These are phyloP conservation scores for Charadrius vociferus DNA, from an alignment of 2,113 vertebrate species.

Conservation along the genomic window DNA sequence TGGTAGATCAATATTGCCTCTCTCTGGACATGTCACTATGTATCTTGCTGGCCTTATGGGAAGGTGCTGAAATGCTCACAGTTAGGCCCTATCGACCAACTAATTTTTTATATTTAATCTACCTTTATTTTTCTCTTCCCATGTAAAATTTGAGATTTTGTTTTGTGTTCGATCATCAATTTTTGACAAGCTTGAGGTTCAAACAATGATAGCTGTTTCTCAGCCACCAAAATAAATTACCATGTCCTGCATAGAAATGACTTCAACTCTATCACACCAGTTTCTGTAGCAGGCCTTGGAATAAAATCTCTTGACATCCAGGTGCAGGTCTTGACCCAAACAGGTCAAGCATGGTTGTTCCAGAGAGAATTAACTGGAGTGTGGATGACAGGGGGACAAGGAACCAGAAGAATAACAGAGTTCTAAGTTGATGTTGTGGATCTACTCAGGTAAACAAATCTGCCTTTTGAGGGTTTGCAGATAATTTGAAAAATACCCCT, in stretches of 20 bases:
- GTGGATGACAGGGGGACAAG: neutral
- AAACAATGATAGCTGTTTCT: neutral
- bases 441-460: neutral
- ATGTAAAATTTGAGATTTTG: neutral
- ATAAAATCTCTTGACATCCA: neutral
- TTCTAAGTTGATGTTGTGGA: neutral
- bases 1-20: neutral
- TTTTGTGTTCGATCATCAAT: neutral
- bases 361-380: neutral
- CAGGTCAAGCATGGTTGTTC: neutral
- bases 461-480: neutral
- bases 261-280: neutral
- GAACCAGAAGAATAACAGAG: neutral
- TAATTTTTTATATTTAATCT: neutral
- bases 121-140: neutral
- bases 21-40: neutral
- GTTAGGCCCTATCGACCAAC: neutral
- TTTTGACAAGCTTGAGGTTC: neutral
- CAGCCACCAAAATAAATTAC: neutral
- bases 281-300: neutral
- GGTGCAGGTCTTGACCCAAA: neutral
- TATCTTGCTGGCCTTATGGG: neutral
- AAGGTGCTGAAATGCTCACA: neutral
- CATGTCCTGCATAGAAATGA: neutral
- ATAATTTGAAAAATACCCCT: neutral